Percentiles rank a stretch among this genome's conserved stretches.
Evolutionary conservation across 2,113 vertebrate species (phyloP).

Genomic region (Coptodon rendalli): DNA sequence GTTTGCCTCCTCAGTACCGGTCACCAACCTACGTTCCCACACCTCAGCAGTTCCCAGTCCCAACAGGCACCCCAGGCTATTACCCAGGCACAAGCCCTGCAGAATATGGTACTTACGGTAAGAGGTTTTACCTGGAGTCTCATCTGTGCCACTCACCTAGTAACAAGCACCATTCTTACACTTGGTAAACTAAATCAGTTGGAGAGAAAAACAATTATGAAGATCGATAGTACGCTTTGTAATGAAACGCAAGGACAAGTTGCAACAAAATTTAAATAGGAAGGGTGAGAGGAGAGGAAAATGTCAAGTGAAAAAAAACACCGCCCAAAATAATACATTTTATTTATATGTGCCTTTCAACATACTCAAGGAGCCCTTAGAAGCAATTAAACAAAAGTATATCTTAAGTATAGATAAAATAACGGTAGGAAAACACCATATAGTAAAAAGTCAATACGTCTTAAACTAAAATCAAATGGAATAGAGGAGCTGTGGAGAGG

Average conservation of each 20-base stretch:
- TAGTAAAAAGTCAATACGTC: neutral
- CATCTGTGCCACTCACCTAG: neutral
- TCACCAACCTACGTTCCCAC: slow-evolving; percentile 84
- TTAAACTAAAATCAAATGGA: neutral
- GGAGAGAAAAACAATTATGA: neutral
- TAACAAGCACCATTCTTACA: neutral
- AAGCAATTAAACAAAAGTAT: neutral
- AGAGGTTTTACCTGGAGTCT: slow-evolving; percentile 60
- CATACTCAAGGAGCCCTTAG: neutral
- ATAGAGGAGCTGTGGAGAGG: neutral
- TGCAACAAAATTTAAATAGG: neutral
- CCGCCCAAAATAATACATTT: neutral
- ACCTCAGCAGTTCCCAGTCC: slow-evolving; percentile 89
- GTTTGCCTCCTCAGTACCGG: slow-evolving; percentile 75
- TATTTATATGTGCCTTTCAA: neutral
- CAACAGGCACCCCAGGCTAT: slow-evolving; percentile 85
- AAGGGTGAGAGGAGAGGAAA: neutral
- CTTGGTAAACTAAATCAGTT: neutral
- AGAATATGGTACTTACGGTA: slow-evolving; percentile 91
- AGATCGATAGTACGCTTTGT: neutral
- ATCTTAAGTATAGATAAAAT: neutral
- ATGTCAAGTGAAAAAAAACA: neutral
- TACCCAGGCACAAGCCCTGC: slow-evolving; percentile 90
- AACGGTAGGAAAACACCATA: neutral
- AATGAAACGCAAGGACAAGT: neutral